Evolutionary conservation across 2,797 vertebrate genomes (phyloP), one percentile per base, ranked within the genome.

Genomic region (Chromobotia macracanthus): DNA sequence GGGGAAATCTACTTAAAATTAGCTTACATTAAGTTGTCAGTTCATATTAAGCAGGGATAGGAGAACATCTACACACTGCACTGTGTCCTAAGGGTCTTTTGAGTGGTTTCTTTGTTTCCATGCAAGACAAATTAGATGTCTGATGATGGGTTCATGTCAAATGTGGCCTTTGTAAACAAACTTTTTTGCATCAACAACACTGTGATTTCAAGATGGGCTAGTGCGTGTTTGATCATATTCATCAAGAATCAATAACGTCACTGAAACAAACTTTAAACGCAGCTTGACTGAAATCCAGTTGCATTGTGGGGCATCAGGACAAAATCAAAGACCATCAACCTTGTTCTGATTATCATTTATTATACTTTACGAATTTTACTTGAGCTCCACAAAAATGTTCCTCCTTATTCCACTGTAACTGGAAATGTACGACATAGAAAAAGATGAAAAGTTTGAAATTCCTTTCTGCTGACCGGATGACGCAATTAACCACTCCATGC

Each of bases 51-150:
- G 35, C 35, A 38, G 35, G 35, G 5, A 38, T 38, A 38, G 35
- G 35, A 38, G 35, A 38, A 38, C 35, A 38, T 38, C 35, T 38
- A 38, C 35, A 38, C 35, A 38, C 35, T 38, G 35, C 35, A 38
- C 35, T 38, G 35, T 38, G 35, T 38, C 35, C 35, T 5, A 38
- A 38, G 35, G 35, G 35, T 38, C 35, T 38, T 38, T 38, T 38
- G 7, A 38, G 7, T 38, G 35, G 6, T 38, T 38, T 38, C 35
- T 38, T 38, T 38, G 80, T 86, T 85, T 86, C 73, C 63, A 80
- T 83, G 82, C 79, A 51, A 88, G 83, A 89, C 78, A 85, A 84
- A 88, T 75, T 83, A 88, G 76, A 56, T 23, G 64, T 79, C 80
- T 84, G 28, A n/a, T 69, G 80, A 75, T 53, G 41, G 35, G 12